A percentile compares a stretch with the other conserved stretches of the same genome.
phyloP scores from a whole-genome alignment of 1,140 invertebrate species.

The Camponotus floridanus region DNA sequence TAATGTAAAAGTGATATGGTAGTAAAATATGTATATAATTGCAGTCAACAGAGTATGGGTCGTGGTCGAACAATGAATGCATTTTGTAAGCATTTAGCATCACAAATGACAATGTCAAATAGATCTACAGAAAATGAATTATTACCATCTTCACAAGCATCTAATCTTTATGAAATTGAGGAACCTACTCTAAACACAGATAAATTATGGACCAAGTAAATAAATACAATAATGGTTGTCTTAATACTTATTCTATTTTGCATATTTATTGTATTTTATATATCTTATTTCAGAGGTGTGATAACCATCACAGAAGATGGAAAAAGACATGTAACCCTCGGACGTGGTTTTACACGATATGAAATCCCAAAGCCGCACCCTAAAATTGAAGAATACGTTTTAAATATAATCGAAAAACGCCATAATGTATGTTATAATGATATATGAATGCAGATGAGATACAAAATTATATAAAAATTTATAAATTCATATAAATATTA shows the following conservation, averaged over 20 bases:
- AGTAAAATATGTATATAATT: slow-evolving; percentile 45
- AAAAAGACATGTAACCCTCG: slow-evolving; percentile 77
- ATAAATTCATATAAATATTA: slow-evolving; percentile 16
- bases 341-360: slow-evolving; percentile 80
- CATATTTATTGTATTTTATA: slow-evolving; percentile 8
- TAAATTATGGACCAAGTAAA: slow-evolving; percentile 80
- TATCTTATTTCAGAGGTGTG: slow-evolving; percentile 72
- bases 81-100: slow-evolving; percentile 10
- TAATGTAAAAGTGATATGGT: neutral
- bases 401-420: slow-evolving; percentile 76
- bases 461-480: neutral
- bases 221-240: slow-evolving; percentile 10
- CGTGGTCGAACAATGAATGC: neutral
- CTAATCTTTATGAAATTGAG: slow-evolving; percentile 75
- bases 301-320: slow-evolving; percentile 75
- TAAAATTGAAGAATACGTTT: slow-evolving; percentile 64
- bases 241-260: slow-evolving; percentile 19
- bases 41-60: slow-evolving; percentile 23
- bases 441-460: neutral
- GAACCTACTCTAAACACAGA: slow-evolving; percentile 75
- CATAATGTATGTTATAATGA: slow-evolving; percentile 64
- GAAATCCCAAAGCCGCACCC: slow-evolving; percentile 74
- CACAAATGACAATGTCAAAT: slow-evolving; percentile 3
- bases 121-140: slow-evolving; percentile 28
- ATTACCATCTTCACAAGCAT: slow-evolving; percentile 66